These are phyloP conservation scores for Eulemur rubriventer DNA, from an alignment of 2,797 vertebrate genomes.

Conservation along the genomic window DNA sequence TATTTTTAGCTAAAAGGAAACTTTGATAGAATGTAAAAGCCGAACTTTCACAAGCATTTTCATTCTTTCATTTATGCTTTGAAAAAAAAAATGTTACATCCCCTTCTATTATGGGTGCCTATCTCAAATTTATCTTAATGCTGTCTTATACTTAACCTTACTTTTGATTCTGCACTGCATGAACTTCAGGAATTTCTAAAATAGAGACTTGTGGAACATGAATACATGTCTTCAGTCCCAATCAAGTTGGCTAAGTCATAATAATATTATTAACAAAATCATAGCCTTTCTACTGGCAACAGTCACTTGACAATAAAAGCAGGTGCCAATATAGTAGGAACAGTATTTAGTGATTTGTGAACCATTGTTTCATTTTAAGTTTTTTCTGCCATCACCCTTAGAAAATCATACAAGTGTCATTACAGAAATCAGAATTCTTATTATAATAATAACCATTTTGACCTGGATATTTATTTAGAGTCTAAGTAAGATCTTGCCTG, in stretches of 20 bases:
- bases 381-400: not conserved
- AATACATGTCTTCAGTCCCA: constrained; percentile 52
- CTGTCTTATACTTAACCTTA: not conserved
- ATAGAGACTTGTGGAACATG: not conserved
- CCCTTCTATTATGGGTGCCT: not conserved
- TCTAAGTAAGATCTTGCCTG: not conserved
- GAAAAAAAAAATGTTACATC: not conserved
- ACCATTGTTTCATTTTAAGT: not conserved
- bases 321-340: not conserved
- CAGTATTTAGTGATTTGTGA: not conserved
- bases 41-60: not conserved
- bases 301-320: constrained; percentile 6
- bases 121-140: constrained; percentile 27
- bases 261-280: not conserved
- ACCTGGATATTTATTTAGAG: not conserved
- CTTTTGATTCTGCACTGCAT: constrained; percentile 2
- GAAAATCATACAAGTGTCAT: not conserved
- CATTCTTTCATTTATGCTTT: constrained; percentile 9
- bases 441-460: not conserved
- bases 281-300: not conserved
- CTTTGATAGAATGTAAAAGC: not conserved
- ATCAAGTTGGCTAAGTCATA: not conserved
- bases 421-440: constrained; percentile 30
- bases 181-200: constrained; percentile 58
- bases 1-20: constrained; percentile 25